Percentiles rank a stretch among this genome's conserved stretches.
phyloP scores from a whole-genome alignment of 2,888 invertebrate genomes.

The Eupithecia abbreviata region DNA sequence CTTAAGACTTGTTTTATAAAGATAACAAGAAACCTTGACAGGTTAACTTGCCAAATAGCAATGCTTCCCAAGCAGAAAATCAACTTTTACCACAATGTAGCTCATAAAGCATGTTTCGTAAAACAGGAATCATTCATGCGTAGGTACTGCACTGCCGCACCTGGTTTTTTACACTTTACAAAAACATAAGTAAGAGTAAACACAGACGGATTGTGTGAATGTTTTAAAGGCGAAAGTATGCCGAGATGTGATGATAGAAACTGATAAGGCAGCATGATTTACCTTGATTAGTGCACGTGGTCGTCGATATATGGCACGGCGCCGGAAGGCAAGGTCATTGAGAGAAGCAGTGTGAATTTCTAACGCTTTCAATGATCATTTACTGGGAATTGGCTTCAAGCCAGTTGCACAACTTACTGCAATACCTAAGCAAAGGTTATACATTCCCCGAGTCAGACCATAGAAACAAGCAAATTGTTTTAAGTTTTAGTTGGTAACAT shows the following conservation, averaged over 20 bases:
- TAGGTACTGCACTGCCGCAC: conserved; percentile 45
- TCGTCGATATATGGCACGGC: conserved; percentile 15
- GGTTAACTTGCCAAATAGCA: conserved; percentile 56
- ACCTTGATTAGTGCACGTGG: conserved; percentile 29
- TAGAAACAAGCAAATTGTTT: conserved; percentile 7
- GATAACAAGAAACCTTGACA: conserved; percentile 51
- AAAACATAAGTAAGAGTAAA: conserved; percentile 33
- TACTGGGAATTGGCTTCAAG: conserved; percentile 45
- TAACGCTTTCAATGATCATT: conserved; percentile 11
- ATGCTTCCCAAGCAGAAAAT: conserved; percentile 73
- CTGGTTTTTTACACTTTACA: conserved; percentile 45
- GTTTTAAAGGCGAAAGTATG: conserved; percentile 4
- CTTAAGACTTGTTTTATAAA: conserved; percentile 1
- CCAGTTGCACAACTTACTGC: conserved; percentile 43
- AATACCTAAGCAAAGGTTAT: conserved; percentile 48
- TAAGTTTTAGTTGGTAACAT: conserved; percentile 27
- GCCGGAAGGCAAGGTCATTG: conserved; percentile 47
- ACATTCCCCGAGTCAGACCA: conserved; percentile 41
- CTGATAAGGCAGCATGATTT: neutral
- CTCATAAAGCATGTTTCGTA: conserved; percentile 74
- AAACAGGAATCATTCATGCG: conserved; percentile 68
- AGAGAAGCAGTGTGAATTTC: conserved; percentile 36
- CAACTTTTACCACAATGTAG: conserved; percentile 79
- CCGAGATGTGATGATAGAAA: neutral
- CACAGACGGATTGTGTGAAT: neutral